Percentiles rank a stretch among this genome's conserved stretches.
Conservation (phyloP, 92 coral and sea anemone species). For the Hydrozoanthus gracilis region DNA sequence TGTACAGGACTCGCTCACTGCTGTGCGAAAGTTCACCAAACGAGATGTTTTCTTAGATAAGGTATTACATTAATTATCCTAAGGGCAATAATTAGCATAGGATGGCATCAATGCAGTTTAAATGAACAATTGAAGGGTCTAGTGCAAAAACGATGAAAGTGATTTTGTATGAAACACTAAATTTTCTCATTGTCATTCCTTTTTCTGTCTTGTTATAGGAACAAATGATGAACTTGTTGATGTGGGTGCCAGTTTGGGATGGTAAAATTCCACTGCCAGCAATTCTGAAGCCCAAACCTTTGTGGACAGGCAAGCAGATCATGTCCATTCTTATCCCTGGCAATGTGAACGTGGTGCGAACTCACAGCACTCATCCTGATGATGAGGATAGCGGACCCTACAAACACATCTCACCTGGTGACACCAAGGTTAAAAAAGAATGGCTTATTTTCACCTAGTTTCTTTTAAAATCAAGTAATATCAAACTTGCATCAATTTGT, state of each 20-base stretch:
- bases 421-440: constrained; percentile 76
- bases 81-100: too few species aligned
- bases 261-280: constrained; percentile 98
- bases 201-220: constrained; percentile 59
- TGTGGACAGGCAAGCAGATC: constrained; percentile 99
- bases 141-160: too few species aligned
- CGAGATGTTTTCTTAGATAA: constrained; percentile 97
- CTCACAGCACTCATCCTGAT: constrained; percentile 99
- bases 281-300: constrained; percentile 92
- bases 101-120: too few species aligned
- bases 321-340: constrained; percentile 96
- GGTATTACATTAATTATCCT: constrained; percentile 56
- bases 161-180: too few species aligned
- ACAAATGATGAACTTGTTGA: constrained; percentile 91
- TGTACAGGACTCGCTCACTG: constrained; percentile 98
- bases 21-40: constrained; percentile 94
- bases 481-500: too few species aligned
- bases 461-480: too few species aligned
- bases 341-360: constrained; percentile 91
- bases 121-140: too few species aligned
- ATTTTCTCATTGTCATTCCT: background rate
- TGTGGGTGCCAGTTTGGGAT: constrained; percentile 99
- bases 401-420: constrained; percentile 97
- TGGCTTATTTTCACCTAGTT: too few species aligned
- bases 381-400: constrained; percentile 98